A percentile compares a stretch with the other conserved stretches of the same genome.
phyloP scores from a whole-genome alignment of 35 echinoderm and acorn worm genomes.

The Lytechinus pictus region DNA sequence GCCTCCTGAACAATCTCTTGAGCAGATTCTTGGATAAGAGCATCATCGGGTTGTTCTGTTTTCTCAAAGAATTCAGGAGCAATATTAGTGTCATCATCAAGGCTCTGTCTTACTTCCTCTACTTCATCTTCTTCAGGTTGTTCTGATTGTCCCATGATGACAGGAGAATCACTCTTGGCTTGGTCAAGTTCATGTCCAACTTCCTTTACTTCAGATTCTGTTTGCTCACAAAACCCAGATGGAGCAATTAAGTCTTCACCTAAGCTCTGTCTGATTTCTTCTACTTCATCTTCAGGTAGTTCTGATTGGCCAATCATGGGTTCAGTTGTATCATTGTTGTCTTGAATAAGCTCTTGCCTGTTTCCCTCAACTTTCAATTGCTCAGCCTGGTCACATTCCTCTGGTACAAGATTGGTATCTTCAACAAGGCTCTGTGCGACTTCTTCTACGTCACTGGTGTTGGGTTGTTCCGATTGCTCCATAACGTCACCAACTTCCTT shows the following conservation, averaged over 20 bases:
- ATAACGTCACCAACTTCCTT: not conserved
- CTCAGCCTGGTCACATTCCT: not conserved
- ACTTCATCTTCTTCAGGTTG: conserved; percentile 20
- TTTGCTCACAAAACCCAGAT: not conserved
- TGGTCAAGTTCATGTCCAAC: not conserved
- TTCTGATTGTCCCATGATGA: not conserved
- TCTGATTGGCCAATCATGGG: not conserved
- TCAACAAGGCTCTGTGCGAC: not conserved
- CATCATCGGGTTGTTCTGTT: not conserved
- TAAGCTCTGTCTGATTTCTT: not conserved
- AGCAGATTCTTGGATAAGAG: conserved; percentile 31
- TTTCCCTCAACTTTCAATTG: not conserved
- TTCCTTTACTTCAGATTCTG: not conserved
- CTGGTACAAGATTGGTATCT: not conserved
- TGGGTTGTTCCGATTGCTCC: not conserved
- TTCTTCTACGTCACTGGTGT: not conserved
- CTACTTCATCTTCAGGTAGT: not conserved
- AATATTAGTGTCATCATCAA: not conserved
- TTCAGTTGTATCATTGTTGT: not conserved
- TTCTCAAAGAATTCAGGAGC: not conserved
- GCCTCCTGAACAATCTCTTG: conserved; percentile 44
- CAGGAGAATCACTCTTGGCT: not conserved
- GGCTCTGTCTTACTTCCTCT: not conserved
- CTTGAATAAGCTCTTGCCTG: conserved; percentile 16
- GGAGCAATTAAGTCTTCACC: not conserved